Evolutionary conservation across 2,113 vertebrate genomes (phyloP), one percentile per base, ranked within the genome.

Genomic region (Pimephales promelas): DNA sequence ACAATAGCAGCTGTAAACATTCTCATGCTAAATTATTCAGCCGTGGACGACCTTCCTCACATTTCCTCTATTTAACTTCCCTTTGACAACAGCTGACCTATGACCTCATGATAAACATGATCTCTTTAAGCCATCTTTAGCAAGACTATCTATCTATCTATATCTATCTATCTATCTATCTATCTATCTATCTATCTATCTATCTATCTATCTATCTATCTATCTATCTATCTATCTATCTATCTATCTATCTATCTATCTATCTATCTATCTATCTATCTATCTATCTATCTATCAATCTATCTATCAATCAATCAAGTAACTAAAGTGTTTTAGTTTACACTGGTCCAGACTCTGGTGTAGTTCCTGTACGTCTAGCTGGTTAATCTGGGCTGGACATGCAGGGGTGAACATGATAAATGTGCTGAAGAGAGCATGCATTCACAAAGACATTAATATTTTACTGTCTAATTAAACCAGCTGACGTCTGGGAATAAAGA

Each of bases 391-490:
- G 52, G 4, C 31, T 52, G 80, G 85, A 83, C 78, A 87, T 49
- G 84, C 81, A 26, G 66, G 52, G 73, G n/a, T 64, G 84, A 87
- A 49, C 84, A 84, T 72, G 49, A 47, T 88, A 83, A 88, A 87
- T 81, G 85, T 40, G 62, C 28, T 52, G 34, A 47, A 62, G 59
- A 49, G 78, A 14, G 81, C 40, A n/a, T 16, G n/a, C 71, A 78
- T 76, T 79, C 70, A 70, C 79, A 56, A 49, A 4, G 70, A 80
- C 79, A 89, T 94, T 77, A 94, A 94, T 94, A 91, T 91, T 93
- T 93, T 76, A 94, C 84, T 57, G 87, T 85, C 86, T 92, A 92
- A 93, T 93, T 93, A 92, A 89, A 88, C 82, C 89, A 59, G 85
- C 83, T 83, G 87, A 85, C 86, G 83, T 86, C 88, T 89, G 71